Evolutionary conservation across 2,113 vertebrate genomes (phyloP).

Genomic region (Elaphurus davidianus): DNA sequence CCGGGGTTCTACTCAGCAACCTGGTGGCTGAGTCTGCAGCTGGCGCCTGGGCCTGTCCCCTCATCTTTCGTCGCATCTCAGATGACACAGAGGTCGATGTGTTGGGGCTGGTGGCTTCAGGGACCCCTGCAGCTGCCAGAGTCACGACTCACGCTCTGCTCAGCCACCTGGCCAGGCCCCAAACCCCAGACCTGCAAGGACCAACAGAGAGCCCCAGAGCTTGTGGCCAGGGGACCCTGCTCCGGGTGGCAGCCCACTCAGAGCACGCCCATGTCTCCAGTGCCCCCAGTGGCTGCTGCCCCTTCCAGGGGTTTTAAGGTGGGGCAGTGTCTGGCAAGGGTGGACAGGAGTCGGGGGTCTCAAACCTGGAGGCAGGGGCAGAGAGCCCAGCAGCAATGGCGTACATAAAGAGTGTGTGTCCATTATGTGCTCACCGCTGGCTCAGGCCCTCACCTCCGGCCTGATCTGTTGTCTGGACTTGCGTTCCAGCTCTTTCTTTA

Average conservation of each 20-base stretch:
- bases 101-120: conserved; percentile 72
- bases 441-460: neutral
- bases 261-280: conserved; percentile 77
- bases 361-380: neutral
- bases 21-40: conserved; percentile 27
- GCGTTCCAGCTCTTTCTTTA: neutral
- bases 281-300: conserved; percentile 52
- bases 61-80: conserved; percentile 58
- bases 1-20: conserved; percentile 77
- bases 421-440: neutral
- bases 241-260: conserved; percentile 63
- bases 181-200: neutral
- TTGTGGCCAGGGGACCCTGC: conserved; percentile 37
- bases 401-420: fast-evolving
- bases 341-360: neutral
- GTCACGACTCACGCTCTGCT: conserved; percentile 57
- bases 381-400: neutral
- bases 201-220: neutral
- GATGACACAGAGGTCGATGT: conserved; percentile 40
- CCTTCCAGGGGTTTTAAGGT: conserved; percentile 73
- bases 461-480: neutral
- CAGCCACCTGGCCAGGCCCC: conserved; percentile 58
- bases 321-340: neutral
- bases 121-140: conserved; percentile 59
- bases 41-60: conserved; percentile 73